phyloP scores from a whole-genome alignment of 2,888 invertebrate genomes.

The Ecdyonurus torrentis region DNA sequence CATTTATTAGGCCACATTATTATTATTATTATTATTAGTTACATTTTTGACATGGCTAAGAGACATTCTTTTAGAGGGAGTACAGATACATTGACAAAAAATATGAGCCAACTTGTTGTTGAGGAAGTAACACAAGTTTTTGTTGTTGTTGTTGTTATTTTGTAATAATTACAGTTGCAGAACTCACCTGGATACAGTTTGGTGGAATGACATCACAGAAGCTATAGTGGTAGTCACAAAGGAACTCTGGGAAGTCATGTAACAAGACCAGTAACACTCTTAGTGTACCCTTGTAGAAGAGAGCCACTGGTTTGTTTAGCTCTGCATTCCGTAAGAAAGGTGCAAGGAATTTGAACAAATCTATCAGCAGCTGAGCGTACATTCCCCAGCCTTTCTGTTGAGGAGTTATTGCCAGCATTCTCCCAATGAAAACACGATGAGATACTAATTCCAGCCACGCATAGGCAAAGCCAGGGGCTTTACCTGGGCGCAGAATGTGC shows the following conservation, averaged over 20 bases:
- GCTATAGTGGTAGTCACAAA: slow-evolving; percentile 97
- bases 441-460: slow-evolving; percentile 98
- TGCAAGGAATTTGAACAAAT: slow-evolving; percentile 90
- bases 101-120: too few species aligned
- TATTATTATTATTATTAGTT: too few species aligned
- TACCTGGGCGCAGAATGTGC: slow-evolving; percentile 79
- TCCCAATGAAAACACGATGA: slow-evolving; percentile 87
- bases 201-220: slow-evolving; percentile 99
- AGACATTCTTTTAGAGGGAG: too few species aligned
- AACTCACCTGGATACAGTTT: slow-evolving; percentile 69
- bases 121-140: neutral
- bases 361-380: slow-evolving; percentile 90
- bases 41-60: too few species aligned
- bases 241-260: slow-evolving; percentile 98
- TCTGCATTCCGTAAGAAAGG: slow-evolving; percentile 96
- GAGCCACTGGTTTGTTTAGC: slow-evolving; percentile 81
- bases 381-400: slow-evolving; percentile 95
- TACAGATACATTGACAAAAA: neutral
- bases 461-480: slow-evolving; percentile 93
- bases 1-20: too few species aligned
- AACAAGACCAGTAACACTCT: slow-evolving; percentile 85
- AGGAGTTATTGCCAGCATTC: slow-evolving; percentile 77
- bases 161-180: neutral
- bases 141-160: neutral
- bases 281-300: slow-evolving; percentile 89